These are phyloP conservation scores for Drosophila barbarae DNA, from an alignment of 2,888 invertebrate genomes.

Conservation along the genomic window DNA sequence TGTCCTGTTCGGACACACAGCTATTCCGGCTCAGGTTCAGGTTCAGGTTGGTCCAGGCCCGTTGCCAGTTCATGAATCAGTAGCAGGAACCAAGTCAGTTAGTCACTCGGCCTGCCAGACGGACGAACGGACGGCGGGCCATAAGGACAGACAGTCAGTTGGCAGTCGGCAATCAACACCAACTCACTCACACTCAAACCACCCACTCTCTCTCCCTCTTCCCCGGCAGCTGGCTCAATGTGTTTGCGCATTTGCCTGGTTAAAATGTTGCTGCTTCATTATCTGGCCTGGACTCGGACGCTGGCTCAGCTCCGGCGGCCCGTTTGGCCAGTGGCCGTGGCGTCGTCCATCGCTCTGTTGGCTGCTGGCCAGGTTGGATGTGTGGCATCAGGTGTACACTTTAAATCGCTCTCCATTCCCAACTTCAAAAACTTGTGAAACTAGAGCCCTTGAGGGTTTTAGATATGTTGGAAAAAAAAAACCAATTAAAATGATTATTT, in stretches of 20 bases:
- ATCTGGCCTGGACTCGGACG: slow-evolving; percentile 48
- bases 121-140: neutral
- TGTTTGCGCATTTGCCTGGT: slow-evolving; percentile 68
- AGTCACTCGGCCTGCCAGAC: slow-evolving; percentile 32
- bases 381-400: slow-evolving; percentile 33
- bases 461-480: neutral
- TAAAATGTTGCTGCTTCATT: slow-evolving; percentile 73
- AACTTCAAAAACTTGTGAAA: neutral
- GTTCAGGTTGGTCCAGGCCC: slow-evolving; percentile 56
- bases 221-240: slow-evolving; percentile 18
- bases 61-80: slow-evolving; percentile 72
- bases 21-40: slow-evolving; percentile 52
- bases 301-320: slow-evolving; percentile 29
- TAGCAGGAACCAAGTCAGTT: slow-evolving; percentile 52
- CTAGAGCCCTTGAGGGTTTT: neutral
- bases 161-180: slow-evolving; percentile 61
- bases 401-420: neutral
- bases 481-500: neutral
- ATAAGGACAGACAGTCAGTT: slow-evolving; percentile 27
- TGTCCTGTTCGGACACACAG: neutral
- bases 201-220: neutral
- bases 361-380: slow-evolving; percentile 21
- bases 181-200: slow-evolving; percentile 22
- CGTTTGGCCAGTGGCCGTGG: slow-evolving; percentile 20
- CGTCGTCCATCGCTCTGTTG: slow-evolving; percentile 12